Base-by-base conservation (phyloP, 30 jellyfish, hydroid and myxozoan species). In the Calvadosia cruxmelitensis region DNA sequence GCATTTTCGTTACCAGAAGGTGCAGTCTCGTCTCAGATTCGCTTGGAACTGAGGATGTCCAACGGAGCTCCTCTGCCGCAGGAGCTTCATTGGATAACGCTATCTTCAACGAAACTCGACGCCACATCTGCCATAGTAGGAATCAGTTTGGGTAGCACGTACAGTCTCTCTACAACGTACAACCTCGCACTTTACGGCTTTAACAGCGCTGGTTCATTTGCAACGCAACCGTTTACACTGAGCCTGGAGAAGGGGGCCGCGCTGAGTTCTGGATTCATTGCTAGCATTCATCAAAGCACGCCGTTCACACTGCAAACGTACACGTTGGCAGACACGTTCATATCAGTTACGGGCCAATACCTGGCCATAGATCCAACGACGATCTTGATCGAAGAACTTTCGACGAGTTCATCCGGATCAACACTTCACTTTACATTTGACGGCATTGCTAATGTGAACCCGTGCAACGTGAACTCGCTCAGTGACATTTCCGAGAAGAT, bases 271-370 rank as follows among this genome's bases (percentile, higher is more conserved):
- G 57, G 57, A 10, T 42, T 5, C 20, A 42, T 5, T 10, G 57
- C 57, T 42, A 10, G 57, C 20, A 42, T 42, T 23, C 27, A 5
- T 5, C 69, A 57, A 57, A 5, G 12, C 12, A 57, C 12, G 10
- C 27, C 69, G 27, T 27, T 27, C 10, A 12, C 12, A 3, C 10
- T 57, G 69, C 13, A 5, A 5, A 16, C 27, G 10, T 16, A 3
- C 10, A 24, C 12, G 27, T 57, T 57, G 12, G 69, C 69, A 16
- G 24, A 27, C 10, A 5, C 27, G 10, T 80, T 80, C 49, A 34
- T 68, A 29, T 26, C 72, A 2, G 70, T 52, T 67, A 49, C 64
- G 68, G 71, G 92, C 76, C 49, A 72, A 1, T 79, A 69, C 64
- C 71, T 79, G 0, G 61, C 78, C n/a, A 23, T 70, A 23, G 30